Conservation (phyloP, 2,888 invertebrate species). For the Leucophenga montana region DNA sequence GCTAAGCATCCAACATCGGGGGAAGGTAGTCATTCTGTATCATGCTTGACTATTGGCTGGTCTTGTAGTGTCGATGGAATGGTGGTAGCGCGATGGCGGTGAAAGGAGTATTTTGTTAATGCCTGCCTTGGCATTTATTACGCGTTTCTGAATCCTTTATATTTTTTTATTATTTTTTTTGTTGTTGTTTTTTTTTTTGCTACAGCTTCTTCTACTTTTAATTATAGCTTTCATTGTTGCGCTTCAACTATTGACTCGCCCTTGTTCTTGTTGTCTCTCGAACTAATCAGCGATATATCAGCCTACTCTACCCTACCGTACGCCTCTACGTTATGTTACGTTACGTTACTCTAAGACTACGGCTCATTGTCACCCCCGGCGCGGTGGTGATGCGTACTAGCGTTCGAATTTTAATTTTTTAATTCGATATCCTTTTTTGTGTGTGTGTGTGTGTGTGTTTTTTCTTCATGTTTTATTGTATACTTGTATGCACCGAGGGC, state of each 20-base stretch:
- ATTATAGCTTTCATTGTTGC: conserved; percentile 43
- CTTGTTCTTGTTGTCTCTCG: conserved; percentile 28
- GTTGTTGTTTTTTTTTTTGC: background rate
- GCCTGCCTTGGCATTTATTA: conserved; percentile 67
- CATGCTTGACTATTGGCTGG: conserved; percentile 6
- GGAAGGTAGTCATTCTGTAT: background rate
- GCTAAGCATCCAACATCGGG: too few relatives aligned
- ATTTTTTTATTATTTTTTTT: too few relatives aligned
- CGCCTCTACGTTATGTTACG: conserved; percentile 43
- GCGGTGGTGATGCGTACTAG: conserved; percentile 14
- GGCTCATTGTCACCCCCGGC: conserved; percentile 2
- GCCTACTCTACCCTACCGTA: conserved; percentile 37
- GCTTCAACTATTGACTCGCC: conserved; percentile 6
- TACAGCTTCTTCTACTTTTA: conserved; percentile 41
- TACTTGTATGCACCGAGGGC: background rate
- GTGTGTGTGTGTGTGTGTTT: too few relatives aligned
- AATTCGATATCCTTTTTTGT: conserved; percentile 46
- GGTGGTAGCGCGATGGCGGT: background rate
- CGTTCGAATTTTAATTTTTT: conserved; percentile 49
- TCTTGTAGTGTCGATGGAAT: background rate
- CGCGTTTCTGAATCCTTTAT: conserved; percentile 42
- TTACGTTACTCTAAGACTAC: conserved; percentile 15
- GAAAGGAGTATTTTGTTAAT: conserved; percentile 20
- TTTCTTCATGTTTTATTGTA: background rate
- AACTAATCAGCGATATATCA: conserved; percentile 51